These are phyloP conservation scores for Buceros bicornis DNA, from an alignment of 2,797 vertebrate species.

Conservation along the genomic window DNA sequence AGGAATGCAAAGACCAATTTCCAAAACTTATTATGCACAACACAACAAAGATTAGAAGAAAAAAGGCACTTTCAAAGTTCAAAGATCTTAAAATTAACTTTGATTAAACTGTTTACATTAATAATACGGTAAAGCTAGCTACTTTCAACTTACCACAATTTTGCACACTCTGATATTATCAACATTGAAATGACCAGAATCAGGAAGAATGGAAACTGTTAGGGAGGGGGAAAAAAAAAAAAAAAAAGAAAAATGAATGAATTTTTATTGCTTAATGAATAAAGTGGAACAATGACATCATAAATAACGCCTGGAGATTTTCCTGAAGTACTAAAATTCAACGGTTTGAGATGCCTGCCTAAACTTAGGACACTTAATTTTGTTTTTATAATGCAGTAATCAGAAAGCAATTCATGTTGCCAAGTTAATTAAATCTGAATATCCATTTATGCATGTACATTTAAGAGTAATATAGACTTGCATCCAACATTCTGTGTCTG, in stretches of 20 bases:
- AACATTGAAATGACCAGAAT: constrained; percentile 94
- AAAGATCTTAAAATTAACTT: not conserved
- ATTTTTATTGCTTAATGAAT: not conserved
- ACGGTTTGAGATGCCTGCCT: not conserved
- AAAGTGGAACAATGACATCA: not conserved
- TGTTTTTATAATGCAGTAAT: not conserved
- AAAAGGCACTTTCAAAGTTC: not conserved
- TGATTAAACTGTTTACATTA: not conserved
- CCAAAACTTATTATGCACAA: not conserved
- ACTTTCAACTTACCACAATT: constrained; percentile 90
- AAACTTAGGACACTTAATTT: not conserved
- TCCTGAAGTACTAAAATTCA: not conserved
- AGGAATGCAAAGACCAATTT: not conserved
- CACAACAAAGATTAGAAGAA: not conserved
- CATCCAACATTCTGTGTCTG: not conserved
- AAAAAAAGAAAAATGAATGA: fast-evolving
- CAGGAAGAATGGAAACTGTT: constrained; percentile 93
- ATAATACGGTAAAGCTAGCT: not conserved
- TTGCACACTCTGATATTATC: constrained; percentile 97
- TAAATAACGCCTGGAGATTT: not conserved
- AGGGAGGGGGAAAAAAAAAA: fast-evolving
- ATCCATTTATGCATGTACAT: not conserved
- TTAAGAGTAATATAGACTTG: not conserved
- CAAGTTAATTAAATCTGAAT: not conserved
- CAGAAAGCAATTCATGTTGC: not conserved